Evolutionary conservation across 2,888 invertebrate genomes (phyloP).

Genomic region (Chrysotoxum bicinctum): DNA sequence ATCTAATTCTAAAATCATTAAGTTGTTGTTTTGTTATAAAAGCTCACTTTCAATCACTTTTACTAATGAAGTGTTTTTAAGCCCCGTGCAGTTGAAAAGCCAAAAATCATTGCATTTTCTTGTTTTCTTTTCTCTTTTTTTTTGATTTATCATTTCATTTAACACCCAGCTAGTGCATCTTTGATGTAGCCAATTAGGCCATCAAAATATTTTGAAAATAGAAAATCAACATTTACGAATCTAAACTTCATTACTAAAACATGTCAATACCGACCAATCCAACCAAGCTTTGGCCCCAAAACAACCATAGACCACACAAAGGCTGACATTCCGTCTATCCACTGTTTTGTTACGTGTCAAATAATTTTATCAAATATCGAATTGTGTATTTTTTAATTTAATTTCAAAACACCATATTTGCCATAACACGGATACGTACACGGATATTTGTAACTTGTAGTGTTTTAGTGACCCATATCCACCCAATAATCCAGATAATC

Average conservation of each 20-base stretch:
- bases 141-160: not conserved
- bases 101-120: too few relatives aligned
- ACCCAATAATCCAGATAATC: conserved; percentile 12
- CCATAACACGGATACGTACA: not conserved
- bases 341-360: conserved; percentile 18
- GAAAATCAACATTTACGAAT: not conserved
- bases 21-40: too few relatives aligned
- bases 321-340: conserved; percentile 1
- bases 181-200: not conserved
- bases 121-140: too few relatives aligned
- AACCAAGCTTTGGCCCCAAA: not conserved
- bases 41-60: too few relatives aligned
- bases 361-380: conserved; percentile 35
- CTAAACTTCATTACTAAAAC: not conserved
- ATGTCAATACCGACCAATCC: not conserved
- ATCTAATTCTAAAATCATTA: too few relatives aligned
- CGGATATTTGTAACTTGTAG: not conserved
- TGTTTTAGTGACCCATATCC: not conserved
- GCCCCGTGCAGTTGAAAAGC: too few relatives aligned
- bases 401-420: conserved; percentile 20
- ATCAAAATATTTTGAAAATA: not conserved
- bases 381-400: conserved; percentile 34
- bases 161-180: not conserved
- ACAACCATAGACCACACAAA: not conserved
- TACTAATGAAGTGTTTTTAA: too few relatives aligned